Conservation (phyloP, 2,113 vertebrate genomes). For the Calcarius ornatus region DNA sequence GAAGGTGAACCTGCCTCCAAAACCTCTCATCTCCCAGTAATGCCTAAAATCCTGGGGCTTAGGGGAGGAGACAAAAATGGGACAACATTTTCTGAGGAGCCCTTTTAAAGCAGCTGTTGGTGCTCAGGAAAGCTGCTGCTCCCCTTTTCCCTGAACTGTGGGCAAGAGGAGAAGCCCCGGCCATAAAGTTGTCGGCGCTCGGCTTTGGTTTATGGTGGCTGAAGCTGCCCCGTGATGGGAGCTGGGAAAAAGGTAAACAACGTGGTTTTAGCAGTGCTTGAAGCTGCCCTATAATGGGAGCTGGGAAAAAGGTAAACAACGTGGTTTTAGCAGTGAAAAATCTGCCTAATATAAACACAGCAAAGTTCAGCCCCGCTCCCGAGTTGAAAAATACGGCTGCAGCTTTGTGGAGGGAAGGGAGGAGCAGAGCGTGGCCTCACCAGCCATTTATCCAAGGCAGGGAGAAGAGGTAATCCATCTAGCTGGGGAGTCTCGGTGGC, state of each 20-base stretch:
- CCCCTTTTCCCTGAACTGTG: conserved; percentile 71
- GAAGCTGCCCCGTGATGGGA: neutral
- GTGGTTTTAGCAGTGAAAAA: conserved; percentile 72
- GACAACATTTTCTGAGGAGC: neutral
- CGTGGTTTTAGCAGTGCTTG: conserved; percentile 47
- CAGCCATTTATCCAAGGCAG: conserved; percentile 54
- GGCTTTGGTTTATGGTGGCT: conserved; percentile 56
- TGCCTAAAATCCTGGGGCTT: neutral
- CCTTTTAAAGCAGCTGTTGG: conserved; percentile 10
- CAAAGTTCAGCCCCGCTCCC: conserved; percentile 23
- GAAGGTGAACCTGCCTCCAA: neutral
- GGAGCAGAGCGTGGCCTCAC: conserved; percentile 49
- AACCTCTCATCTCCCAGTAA: neutral
- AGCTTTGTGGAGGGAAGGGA: conserved; percentile 61
- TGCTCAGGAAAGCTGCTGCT: conserved; percentile 29
- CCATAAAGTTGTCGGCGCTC: conserved; percentile 28
- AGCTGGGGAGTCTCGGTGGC: conserved; percentile 52
- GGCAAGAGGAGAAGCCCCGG: neutral
- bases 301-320: conserved; percentile 68
- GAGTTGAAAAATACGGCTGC: conserved; percentile 63
- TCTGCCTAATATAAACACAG: conserved; percentile 72
- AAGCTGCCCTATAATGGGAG: neutral
- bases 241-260: conserved; percentile 68
- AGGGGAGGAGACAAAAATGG: neutral
- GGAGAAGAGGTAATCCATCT: conserved; percentile 65